These are phyloP conservation scores for Coelogynopora nodosa DNA, from an alignment of 2,888 invertebrate genomes.

Conservation along the genomic window DNA sequence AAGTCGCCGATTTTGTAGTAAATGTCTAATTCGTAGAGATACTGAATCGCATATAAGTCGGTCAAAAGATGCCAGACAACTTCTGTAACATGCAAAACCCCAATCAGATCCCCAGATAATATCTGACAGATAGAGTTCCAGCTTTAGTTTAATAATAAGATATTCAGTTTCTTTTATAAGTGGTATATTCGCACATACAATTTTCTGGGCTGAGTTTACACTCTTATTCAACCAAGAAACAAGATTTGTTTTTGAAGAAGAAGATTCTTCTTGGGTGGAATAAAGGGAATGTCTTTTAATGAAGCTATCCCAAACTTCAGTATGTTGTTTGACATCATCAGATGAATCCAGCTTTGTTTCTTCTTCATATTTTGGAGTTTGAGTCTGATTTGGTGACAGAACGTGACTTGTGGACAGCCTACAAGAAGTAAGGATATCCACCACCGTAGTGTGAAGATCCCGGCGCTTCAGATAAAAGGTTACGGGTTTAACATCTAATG, in stretches of 20 bases:
- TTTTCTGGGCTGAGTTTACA: neutral
- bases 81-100: neutral
- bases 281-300: neutral
- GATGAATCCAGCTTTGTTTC: neutral
- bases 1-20: conserved; percentile 59
- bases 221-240: neutral
- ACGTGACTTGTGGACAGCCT: neutral
- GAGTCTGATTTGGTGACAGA: neutral
- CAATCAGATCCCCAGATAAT: neutral
- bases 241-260: neutral
- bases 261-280: neutral
- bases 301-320: neutral
- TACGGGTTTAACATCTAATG: neutral
- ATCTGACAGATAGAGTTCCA: neutral
- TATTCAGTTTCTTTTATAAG: neutral
- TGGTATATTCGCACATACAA: neutral
- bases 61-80: neutral
- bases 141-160: neutral
- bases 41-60: neutral
- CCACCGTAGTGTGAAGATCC: neutral
- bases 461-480: neutral
- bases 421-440: neutral
- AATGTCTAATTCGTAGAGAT: neutral
- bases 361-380: neutral
- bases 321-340: neutral